Base-by-base conservation (phyloP, 2,113 vertebrate species). In the Deroptyus accipitrinus region DNA sequence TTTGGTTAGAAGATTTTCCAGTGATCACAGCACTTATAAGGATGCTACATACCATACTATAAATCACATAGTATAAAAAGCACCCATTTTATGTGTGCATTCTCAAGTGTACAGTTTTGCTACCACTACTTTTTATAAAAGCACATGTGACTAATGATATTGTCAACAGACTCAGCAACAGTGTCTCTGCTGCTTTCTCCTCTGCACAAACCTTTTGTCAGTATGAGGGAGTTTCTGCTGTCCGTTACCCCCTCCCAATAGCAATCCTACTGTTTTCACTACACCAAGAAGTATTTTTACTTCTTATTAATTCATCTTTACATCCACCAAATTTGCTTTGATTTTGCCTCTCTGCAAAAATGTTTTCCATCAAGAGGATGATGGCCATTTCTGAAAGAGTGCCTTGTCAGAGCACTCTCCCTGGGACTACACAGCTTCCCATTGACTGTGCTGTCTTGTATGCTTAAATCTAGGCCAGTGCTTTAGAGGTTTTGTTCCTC, bases 371-470 rank as follows among this genome's bases (percentile, higher is more conserved):
- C 3, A 0, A 35, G 44, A 52, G 24, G 69, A 33, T 33, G 63
- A 17, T 15, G 22, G n/a, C 57, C 22, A 3, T 39, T 61, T 18
- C 59, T 54, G 57, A n/a, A 25, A 77, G 57, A 3, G 5, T 27
- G 25, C 57, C 49, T 48, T 46, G 13, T 49, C 37, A 51, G 39
- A 79, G 37, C 33, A 7, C 48, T 10, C 48, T 62, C 35, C 54
- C 28, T 57, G 49, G 33, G 66, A 91, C 67, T 73, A 11, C 27
- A 1, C 25, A 30, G 35, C 51, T 81, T 61, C 74, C 59, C 48
- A 3, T 0, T 42, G 70, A 7, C 35, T n/a, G 19, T 25, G 39
- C 6, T 5, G 10, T 44, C 37, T 16, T 35, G 3, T 4, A 24
- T 14, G 72, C 75, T 69, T 52, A 48, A 66, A 66, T 24, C 78